Evolutionary conservation across 1,140 invertebrate species (phyloP).

Genomic region (Melanaphis sacchari): DNA sequence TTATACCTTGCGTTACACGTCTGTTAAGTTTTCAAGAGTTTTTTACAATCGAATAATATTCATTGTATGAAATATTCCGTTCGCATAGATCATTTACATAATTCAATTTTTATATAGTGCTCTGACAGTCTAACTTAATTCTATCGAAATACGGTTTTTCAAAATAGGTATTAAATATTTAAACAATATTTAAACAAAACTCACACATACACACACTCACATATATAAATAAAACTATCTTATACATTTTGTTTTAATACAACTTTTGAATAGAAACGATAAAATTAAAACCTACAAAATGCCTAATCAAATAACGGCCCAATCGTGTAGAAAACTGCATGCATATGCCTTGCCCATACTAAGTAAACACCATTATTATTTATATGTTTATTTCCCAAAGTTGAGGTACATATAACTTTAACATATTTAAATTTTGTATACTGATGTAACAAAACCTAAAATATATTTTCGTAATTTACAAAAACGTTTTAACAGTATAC

Average conservation of each 20-base stretch:
- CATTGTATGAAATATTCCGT: not conserved
- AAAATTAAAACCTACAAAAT: not conserved
- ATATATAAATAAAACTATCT: no score
- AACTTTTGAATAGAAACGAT: not conserved
- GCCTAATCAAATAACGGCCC: not conserved
- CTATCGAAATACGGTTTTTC: not conserved
- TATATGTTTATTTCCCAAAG: not conserved
- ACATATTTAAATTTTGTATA: not conserved
- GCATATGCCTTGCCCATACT: not conserved
- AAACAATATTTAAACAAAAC: no score
- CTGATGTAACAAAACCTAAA: not conserved
- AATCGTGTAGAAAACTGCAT: not conserved
- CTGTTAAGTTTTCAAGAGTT: not conserved
- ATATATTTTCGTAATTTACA: not conserved
- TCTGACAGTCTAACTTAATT: not conserved
- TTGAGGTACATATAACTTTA: not conserved
- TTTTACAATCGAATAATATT: constrained; percentile 10
- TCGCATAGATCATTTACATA: not conserved
- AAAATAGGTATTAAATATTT: not conserved
- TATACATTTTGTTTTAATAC: not conserved
- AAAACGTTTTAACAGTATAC: not conserved
- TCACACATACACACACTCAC: not conserved
- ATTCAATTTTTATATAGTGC: constrained; percentile 11
- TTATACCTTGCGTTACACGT: not conserved
- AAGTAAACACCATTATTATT: not conserved